A percentile compares a stretch with the other conserved stretches of the same genome.
These are phyloP conservation scores for Acropternis orthonyx DNA, from an alignment of 2,797 vertebrate species.

Conservation along the genomic window DNA sequence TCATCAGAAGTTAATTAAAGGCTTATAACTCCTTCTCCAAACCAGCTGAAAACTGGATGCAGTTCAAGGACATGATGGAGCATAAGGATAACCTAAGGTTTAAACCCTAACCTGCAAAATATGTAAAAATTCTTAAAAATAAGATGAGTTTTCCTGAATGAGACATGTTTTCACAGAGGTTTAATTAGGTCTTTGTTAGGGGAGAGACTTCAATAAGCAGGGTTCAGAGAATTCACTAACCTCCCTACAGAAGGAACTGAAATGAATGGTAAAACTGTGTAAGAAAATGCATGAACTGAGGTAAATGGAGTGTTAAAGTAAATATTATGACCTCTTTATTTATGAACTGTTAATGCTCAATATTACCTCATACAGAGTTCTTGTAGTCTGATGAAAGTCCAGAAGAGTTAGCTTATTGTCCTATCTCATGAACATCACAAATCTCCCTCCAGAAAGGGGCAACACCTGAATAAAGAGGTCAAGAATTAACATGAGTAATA, in stretches of 20 bases:
- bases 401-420: background rate
- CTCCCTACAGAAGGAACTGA: background rate
- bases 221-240: background rate
- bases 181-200: background rate
- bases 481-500: background rate
- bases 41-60: background rate
- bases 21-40: background rate
- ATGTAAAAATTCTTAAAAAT: background rate
- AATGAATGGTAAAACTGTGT: background rate
- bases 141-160: background rate
- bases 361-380: background rate
- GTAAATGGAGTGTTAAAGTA: background rate
- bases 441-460: background rate
- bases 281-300: background rate
- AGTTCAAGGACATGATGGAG: background rate
- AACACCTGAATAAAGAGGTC: background rate
- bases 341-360: background rate
- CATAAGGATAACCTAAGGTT: background rate
- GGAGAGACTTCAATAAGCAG: background rate
- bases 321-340: background rate
- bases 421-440: background rate
- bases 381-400: background rate
- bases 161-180: background rate
- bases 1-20: background rate
- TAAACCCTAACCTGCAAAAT: background rate